Percentiles rank a stretch among this genome's conserved stretches.
phyloP scores from a whole-genome alignment of 2,888 invertebrate genomes.

The Neocrepidodera transversa region DNA sequence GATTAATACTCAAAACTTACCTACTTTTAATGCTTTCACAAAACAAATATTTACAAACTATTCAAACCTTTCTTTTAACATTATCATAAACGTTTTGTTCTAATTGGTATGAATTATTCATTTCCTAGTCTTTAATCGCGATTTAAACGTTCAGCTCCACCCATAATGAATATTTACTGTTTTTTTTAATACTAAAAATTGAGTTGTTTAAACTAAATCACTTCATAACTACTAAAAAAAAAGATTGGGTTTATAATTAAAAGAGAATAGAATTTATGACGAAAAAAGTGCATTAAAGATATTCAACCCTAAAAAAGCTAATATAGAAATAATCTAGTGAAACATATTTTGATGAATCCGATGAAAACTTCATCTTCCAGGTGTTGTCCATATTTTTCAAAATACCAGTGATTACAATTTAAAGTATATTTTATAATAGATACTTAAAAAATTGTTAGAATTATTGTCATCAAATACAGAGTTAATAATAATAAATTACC shows the following conservation, averaged over 20 bases:
- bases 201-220: conserved; percentile 10
- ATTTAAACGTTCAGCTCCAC: conserved; percentile 11
- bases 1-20: background rate
- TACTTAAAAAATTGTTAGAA: no score
- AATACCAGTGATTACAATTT: no score
- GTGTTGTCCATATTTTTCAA: no score
- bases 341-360: no score
- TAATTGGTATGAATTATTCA: conserved; percentile 8
- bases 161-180: conserved; percentile 12
- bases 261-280: background rate
- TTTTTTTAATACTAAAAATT: background rate
- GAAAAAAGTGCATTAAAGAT: background rate
- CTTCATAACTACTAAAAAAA: conserved; percentile 6
- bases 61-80: background rate
- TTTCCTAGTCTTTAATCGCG: conserved; percentile 10
- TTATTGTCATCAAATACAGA: no score
- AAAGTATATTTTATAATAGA: no score
- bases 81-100: background rate
- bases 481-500: no score
- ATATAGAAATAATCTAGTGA: no score
- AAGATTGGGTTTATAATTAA: conserved; percentile 11
- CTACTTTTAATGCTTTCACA: background rate
- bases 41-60: background rate
- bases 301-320: background rate
- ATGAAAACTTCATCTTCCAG: no score